A percentile compares a stretch with the other conserved stretches of the same genome.
Conservation (phyloP, 2,888 invertebrate genomes). For the Diarsia mendica region DNA sequence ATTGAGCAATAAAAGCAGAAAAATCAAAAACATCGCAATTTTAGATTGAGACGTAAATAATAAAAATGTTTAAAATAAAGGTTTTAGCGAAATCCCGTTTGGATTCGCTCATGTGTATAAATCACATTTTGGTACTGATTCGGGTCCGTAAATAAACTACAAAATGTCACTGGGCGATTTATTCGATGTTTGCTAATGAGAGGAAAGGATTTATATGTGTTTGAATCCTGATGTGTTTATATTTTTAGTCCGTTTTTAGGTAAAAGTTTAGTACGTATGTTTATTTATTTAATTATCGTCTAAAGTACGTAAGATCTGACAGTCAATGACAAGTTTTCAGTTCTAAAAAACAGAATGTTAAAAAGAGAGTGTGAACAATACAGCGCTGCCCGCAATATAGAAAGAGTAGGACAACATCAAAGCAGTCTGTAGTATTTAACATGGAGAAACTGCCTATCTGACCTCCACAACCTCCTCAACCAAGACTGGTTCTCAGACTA, state of each 20-base stretch:
- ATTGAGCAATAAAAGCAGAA: slow-evolving; percentile 14
- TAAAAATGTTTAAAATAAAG: slow-evolving; percentile 43
- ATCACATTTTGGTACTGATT: slow-evolving; percentile 50
- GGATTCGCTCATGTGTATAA: slow-evolving; percentile 48
- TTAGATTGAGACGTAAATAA: slow-evolving; percentile 52
- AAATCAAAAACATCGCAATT: slow-evolving; percentile 14
- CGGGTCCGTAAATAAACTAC: slow-evolving; percentile 64
- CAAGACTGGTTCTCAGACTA: too few relatives aligned
- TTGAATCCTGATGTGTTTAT: slow-evolving; percentile 42
- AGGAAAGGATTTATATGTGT: slow-evolving; percentile 58
- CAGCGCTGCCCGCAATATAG: too few relatives aligned
- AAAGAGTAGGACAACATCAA: too few relatives aligned
- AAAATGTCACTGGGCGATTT: slow-evolving; percentile 67
- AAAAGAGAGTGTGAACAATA: too few relatives aligned
- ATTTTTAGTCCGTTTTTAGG: slow-evolving; percentile 34
- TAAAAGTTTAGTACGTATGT: slow-evolving; percentile 39
- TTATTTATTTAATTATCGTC: not conserved
- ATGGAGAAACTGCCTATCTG: too few relatives aligned
- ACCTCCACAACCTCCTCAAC: too few relatives aligned
- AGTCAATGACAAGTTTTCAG: too few relatives aligned
- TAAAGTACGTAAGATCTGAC: too few relatives aligned
- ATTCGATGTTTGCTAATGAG: slow-evolving; percentile 67
- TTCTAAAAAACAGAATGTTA: too few relatives aligned
- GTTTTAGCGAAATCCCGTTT: slow-evolving; percentile 36
- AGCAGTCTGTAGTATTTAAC: not conserved